These are phyloP conservation scores for Acleris sparsana DNA, from an alignment of 2,888 invertebrate species.

Conservation along the genomic window DNA sequence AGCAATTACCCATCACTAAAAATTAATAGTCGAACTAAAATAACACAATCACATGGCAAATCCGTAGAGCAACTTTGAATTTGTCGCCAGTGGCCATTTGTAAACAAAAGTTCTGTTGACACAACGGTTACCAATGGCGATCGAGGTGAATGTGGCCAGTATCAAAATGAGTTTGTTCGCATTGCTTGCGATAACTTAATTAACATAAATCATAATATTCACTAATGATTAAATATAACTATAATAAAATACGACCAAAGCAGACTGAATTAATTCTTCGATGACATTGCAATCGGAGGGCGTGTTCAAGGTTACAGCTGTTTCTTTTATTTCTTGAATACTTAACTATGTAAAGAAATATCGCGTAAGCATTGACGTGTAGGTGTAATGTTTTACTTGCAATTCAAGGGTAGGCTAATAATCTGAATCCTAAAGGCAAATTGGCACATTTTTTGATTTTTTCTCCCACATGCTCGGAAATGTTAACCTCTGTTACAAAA, in stretches of 20 bases:
- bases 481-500: no score
- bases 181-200: constrained; percentile 13
- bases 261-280: neutral
- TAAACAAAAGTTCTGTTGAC: constrained; percentile 79
- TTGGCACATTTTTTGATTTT: no score
- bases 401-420: neutral
- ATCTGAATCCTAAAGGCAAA: neutral
- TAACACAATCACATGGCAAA: constrained; percentile 56
- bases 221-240: neutral
- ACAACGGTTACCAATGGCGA: constrained; percentile 75
- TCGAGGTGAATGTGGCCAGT: constrained; percentile 66
- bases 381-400: no score
- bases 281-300: constrained; percentile 36
- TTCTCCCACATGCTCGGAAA: no score
- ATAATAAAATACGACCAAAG: neutral
- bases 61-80: constrained; percentile 63
- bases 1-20: constrained; percentile 73
- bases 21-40: constrained; percentile 42
- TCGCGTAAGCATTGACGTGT: neutral
- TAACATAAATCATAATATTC: neutral
- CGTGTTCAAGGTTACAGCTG: constrained; percentile 55
- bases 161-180: constrained; percentile 44
- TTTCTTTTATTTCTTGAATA: constrained; percentile 39
- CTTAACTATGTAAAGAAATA: constrained; percentile 20
- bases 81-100: constrained; percentile 72